phyloP scores from a whole-genome alignment of 53 echinoderm and acorn worm genomes.

The Mesocentrotus franciscanus region DNA sequence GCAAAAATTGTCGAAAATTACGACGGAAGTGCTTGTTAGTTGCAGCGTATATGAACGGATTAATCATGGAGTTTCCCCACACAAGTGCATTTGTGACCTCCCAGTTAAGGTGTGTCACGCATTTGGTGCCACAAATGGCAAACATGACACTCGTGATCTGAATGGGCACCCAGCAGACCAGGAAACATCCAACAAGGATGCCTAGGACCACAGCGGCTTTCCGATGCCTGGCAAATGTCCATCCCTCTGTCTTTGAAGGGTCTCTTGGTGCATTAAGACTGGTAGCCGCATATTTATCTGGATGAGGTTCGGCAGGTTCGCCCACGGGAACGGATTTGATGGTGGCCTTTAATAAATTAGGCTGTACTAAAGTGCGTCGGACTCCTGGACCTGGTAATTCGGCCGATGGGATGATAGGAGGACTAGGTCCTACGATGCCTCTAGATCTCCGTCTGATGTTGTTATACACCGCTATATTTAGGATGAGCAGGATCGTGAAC shows the following conservation, averaged over 20 bases:
- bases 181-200: constrained; percentile 56
- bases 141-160: constrained; percentile 44
- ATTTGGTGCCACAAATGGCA: constrained; percentile 38
- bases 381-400: not conserved
- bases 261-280: not conserved
- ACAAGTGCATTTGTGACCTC: constrained; percentile 71
- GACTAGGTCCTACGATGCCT: constrained; percentile 60
- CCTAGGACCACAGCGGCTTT: constrained; percentile 54
- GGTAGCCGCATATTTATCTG: not conserved
- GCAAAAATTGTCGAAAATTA: constrained; percentile 66
- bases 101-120: constrained; percentile 67
- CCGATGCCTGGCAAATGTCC: constrained; percentile 40
- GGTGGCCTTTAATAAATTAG: not conserved
- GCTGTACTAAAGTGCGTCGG: not conserved
- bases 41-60: constrained; percentile 82
- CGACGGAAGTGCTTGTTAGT: constrained; percentile 78
- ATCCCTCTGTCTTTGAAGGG: not conserved
- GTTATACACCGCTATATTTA: constrained; percentile 77
- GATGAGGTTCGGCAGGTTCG: no score
- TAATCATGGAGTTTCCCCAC: constrained; percentile 82
- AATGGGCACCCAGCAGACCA: constrained; percentile 64
- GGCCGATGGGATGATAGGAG: not conserved
- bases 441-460: constrained; percentile 78
- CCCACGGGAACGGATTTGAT: not conserved
- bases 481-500: constrained; percentile 55